phyloP scores from a whole-genome alignment of 2,797 vertebrate genomes.

The Lithobates sylvaticus region DNA sequence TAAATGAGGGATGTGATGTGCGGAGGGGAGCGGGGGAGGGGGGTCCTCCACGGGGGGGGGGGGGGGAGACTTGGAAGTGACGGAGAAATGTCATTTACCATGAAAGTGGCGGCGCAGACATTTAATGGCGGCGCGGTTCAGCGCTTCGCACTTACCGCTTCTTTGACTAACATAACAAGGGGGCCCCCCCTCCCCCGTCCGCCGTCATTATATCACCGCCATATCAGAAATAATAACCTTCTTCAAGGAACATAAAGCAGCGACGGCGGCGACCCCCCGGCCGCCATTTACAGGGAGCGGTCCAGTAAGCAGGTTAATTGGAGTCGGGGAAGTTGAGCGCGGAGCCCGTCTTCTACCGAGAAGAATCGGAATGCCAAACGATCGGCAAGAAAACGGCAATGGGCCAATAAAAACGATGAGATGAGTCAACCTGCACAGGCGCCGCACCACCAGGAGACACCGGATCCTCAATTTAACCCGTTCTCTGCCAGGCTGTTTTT shows the following conservation, averaged over 20 bases:
- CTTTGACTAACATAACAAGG: conserved; percentile 54
- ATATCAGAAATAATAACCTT: conserved; percentile 56
- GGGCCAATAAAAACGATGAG: not conserved
- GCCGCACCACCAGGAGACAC: not conserved
- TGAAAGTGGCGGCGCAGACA: conserved; percentile 41
- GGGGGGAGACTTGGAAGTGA: conserved; percentile 21
- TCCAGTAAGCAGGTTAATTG: conserved; percentile 49
- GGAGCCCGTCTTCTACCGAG: conserved; percentile 19
- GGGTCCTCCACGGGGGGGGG: conserved; percentile 30
- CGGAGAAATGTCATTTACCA: conserved; percentile 51
- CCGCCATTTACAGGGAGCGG: conserved; percentile 38
- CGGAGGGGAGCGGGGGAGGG: conserved; percentile 41
- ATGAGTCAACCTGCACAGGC: not conserved
- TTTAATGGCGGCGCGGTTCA: conserved; percentile 46
- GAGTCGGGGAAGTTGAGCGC: conserved; percentile 1
- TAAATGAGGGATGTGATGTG: conserved; percentile 53
- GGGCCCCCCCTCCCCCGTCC: conserved; percentile 28
- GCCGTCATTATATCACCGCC: conserved; percentile 42
- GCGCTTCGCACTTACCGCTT: conserved; percentile 42
- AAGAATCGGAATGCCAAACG: conserved; percentile 5
- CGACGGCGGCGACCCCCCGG: not conserved
- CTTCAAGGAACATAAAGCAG: conserved; percentile 48
- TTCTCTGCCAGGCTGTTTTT: too few relatives aligned
- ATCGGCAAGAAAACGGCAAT: not conserved
- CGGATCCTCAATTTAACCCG: too few relatives aligned